Evolutionary conservation across 2,888 invertebrate species (phyloP), one percentile per base, ranked within the genome.

Genomic region (Drosophila peninsularis): DNA sequence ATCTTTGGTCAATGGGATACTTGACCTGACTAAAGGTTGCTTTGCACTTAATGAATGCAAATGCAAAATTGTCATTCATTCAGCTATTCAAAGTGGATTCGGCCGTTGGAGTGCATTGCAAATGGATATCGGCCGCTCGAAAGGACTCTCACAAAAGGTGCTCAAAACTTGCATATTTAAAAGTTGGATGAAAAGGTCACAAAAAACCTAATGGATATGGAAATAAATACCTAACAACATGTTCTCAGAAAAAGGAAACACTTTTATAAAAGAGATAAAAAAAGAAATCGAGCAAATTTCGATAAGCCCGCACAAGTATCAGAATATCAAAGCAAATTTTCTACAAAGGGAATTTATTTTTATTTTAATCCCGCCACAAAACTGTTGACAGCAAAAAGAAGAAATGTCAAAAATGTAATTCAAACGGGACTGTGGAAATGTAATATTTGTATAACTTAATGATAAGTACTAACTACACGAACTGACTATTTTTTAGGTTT

Each of bases 11-110:
- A 55, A 71, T 54, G 6, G 24, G 1, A 19, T 41, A 41, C 19
- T 37, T 44, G 19, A 17, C 17, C 1, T 7, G 17, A 39, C 32
- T 63, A 50, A 60, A 45, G 45, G 52, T 63, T 60, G 36, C 10
- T 39, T 36, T 53, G 30, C 10, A 45, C 36, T 54, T 45, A 63
- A 63, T 63, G 54, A 61, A 66, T 63, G 49, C 60, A 71, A 63
- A 71, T 63, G 30, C 53, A 30, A 30, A 64, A 50, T 36, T 47
- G 44, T 30, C 53, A 41, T 37, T 41, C 49, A 47, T 57, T 58
- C 39, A 17, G 21, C 49, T 36, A 57, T 55, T 50, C 19, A 27
- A n/a, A 42, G n/a, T 30, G 44, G 42, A 62, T 41, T 56, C 52
- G 14, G 45, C 42, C 34, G 49, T 60, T 41, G 14, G 11, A 75